Evolutionary conservation across 2,113 vertebrate genomes (phyloP).

Genomic region (Paracanthobrama guichenoti): DNA sequence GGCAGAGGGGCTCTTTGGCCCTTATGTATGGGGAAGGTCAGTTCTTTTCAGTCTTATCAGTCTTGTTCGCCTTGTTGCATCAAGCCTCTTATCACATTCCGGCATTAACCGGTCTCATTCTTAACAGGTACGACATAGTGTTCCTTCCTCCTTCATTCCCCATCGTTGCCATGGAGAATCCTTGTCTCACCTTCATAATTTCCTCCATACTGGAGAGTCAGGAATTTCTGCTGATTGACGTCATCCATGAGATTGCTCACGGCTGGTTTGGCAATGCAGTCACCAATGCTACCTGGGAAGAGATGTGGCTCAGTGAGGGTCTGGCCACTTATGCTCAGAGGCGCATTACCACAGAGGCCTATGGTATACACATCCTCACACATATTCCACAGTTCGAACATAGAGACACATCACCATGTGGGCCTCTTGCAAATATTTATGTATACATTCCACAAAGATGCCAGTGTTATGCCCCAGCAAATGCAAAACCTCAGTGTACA

Average conservation of each 20-base stretch:
- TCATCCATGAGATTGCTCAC: constrained; percentile 94
- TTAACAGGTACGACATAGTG: constrained; percentile 91
- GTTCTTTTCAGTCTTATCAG: constrained; percentile 22
- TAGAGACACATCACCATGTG: background rate
- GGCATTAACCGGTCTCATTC: background rate
- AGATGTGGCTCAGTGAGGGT: constrained; percentile 99
- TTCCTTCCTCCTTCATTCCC: constrained; percentile 97
- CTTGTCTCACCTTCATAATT: constrained; percentile 97
- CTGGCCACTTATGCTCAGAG: constrained; percentile 95
- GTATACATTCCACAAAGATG: background rate
- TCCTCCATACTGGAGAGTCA: constrained; percentile 96
- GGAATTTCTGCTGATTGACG: constrained; percentile 92
- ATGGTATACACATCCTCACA: constrained; percentile 72
- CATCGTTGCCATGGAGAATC: constrained; percentile 99
- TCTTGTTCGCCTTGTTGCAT: background rate
- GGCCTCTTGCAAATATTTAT: background rate
- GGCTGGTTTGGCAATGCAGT: constrained; percentile 98
- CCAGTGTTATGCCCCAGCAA: background rate
- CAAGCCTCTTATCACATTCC: background rate
- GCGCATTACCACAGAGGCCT: constrained; percentile 91
- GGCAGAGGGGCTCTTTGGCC: constrained; percentile 90
- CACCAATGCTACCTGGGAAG: constrained; percentile 96
- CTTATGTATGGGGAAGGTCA: constrained; percentile 95
- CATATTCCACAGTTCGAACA: background rate
- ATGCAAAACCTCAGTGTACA: background rate